Conservation (phyloP, 2,888 invertebrate species). For the Patella depressa region DNA sequence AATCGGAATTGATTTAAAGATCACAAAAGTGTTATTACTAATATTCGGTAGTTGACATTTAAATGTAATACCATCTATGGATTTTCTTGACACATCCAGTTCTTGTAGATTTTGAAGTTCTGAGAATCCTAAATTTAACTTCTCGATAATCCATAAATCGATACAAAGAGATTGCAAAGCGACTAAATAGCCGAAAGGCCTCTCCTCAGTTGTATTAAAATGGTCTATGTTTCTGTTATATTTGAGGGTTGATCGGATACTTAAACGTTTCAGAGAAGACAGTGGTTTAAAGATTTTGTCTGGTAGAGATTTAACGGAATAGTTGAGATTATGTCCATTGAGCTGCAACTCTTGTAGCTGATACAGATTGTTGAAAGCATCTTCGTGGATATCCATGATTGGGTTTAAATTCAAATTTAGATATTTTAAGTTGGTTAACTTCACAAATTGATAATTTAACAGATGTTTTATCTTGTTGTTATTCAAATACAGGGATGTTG, state of each 20-base stretch:
- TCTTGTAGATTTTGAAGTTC: background rate
- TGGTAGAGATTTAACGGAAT: background rate
- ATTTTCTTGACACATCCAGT: background rate
- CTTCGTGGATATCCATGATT: background rate
- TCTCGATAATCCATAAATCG: background rate
- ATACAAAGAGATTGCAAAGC: background rate
- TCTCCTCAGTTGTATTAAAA: too few relatives aligned
- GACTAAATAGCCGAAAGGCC: too few relatives aligned
- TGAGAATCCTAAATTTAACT: background rate
- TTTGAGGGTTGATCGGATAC: too few relatives aligned
- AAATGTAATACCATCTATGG: background rate
- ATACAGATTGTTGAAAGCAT: background rate
- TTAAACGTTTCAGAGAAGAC: background rate
- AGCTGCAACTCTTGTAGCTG: background rate
- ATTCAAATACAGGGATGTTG: background rate
- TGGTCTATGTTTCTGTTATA: too few relatives aligned
- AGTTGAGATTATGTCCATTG: background rate
- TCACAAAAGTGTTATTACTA: background rate
- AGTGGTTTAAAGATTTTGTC: background rate
- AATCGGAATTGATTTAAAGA: background rate
- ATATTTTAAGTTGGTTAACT: background rate
- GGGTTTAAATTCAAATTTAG: background rate
- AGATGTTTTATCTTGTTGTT: background rate
- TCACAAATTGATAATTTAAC: background rate
- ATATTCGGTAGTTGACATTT: background rate